Percentiles rank a stretch among this genome's conserved stretches.
Evolutionary conservation across 2,113 vertebrate species (phyloP).

Genomic region (Proteles cristata): DNA sequence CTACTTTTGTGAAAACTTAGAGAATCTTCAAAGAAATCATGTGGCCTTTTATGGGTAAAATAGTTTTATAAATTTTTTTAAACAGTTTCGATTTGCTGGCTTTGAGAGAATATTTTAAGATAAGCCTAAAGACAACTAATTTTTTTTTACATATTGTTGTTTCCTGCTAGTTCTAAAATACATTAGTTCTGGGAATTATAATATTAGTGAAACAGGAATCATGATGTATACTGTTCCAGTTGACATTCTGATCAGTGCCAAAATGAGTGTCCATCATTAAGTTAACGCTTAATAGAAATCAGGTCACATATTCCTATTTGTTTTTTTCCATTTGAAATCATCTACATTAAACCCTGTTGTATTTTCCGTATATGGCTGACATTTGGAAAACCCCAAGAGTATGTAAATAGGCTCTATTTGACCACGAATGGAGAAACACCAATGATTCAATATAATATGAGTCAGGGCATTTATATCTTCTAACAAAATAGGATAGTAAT

Average conservation of each 20-base stretch:
- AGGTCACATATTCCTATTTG: neutral
- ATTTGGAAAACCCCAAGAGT: slow-evolving; percentile 49
- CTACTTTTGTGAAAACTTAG: neutral
- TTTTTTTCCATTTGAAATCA: slow-evolving; percentile 29
- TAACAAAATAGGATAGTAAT: neutral
- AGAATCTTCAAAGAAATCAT: neutral
- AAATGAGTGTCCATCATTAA: neutral
- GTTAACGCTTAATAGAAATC: neutral
- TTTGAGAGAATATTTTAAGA: neutral
- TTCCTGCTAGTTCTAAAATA: neutral
- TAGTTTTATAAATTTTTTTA: neutral
- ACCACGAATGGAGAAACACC: slow-evolving; percentile 63
- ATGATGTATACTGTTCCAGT: neutral
- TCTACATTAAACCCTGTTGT: neutral
- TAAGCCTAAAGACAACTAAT: neutral
- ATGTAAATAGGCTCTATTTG: slow-evolving; percentile 44
- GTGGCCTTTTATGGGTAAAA: neutral
- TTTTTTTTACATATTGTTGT: neutral
- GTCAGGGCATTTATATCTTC: neutral
- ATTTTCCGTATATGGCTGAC: neutral
- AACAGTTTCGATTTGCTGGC: neutral
- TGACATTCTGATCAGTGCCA: neutral
- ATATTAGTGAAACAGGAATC: slow-evolving; percentile 1
- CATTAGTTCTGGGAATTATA: slow-evolving; percentile 2
- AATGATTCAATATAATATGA: neutral